These are phyloP conservation scores for Eucriotettix oculatus DNA, from an alignment of 2,888 invertebrate genomes.

Conservation along the genomic window DNA sequence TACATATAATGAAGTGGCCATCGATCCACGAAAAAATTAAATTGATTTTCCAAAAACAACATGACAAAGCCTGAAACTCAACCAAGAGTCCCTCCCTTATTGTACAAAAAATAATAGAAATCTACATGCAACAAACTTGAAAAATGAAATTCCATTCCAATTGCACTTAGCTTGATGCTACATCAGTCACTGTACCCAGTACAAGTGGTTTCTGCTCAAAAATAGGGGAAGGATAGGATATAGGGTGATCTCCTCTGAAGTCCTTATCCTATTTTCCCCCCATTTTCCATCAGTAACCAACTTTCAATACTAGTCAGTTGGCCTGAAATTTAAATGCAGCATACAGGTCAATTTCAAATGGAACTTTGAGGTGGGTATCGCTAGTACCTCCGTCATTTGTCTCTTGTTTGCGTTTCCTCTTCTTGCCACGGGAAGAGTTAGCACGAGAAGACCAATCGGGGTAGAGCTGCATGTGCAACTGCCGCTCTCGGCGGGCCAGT, in stretches of 20 bases:
- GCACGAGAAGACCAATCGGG: conserved; percentile 99
- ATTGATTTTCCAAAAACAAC: background rate
- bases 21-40: conserved; percentile 2
- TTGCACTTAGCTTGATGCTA: conserved; percentile 8
- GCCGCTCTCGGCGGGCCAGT: conserved; percentile 94
- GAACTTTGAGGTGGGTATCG: conserved; percentile 20
- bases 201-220: background rate
- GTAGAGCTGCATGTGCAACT: conserved; percentile 97
- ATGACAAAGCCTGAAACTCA: background rate
- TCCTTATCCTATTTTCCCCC: background rate
- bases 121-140: conserved; percentile 9
- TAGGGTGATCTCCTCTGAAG: background rate
- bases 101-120: conserved; percentile 3
- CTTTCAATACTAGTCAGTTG: background rate
- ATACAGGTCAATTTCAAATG: conserved; percentile 7
- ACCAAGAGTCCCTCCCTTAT: conserved; percentile 1
- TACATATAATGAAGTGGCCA: background rate
- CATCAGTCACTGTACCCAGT: conserved; percentile 1
- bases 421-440: conserved; percentile 99
- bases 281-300: background rate
- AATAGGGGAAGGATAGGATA: background rate
- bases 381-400: conserved; percentile 89
- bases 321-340: background rate
- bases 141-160: conserved; percentile 6
- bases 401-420: conserved; percentile 99